phyloP scores from a whole-genome alignment of 2,888 invertebrate species.

The Villa cingulata region DNA sequence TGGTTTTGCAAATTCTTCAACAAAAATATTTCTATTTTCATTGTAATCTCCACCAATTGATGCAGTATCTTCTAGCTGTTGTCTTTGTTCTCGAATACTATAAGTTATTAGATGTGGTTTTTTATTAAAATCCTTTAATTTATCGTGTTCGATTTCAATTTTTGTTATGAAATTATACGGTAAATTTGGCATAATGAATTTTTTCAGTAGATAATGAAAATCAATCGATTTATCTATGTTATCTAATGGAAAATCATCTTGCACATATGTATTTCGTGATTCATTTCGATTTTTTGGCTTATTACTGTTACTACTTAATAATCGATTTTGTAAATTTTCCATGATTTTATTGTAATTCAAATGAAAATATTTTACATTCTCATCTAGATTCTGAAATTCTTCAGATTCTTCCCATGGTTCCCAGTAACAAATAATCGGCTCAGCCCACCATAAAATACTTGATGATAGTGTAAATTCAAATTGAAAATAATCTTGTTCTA shows the following conservation, averaged over 20 bases:
- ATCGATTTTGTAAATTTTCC: not conserved
- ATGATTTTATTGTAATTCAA: not conserved
- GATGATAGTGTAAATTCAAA: not conserved
- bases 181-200: not conserved
- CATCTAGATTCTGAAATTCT: not conserved
- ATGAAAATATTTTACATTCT: not conserved
- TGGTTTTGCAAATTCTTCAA: not conserved
- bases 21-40: not conserved
- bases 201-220: not conserved
- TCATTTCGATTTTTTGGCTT: too few relatives aligned
- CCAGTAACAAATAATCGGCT: conserved; percentile 1
- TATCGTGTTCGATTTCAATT: not conserved
- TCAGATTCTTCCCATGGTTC: conserved; percentile 2
- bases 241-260: not conserved
- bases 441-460: not conserved
- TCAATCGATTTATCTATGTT: not conserved
- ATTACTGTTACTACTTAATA: too few relatives aligned
- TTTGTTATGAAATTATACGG: not conserved
- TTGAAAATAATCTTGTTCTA: not conserved
- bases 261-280: not conserved
- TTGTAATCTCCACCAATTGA: too few relatives aligned
- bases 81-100: too few relatives aligned
- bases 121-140: not conserved
- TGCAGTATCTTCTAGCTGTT: too few relatives aligned
- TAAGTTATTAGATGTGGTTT: not conserved